phyloP scores from a whole-genome alignment of 2,888 invertebrate species.

The Lithodes maja region DNA sequence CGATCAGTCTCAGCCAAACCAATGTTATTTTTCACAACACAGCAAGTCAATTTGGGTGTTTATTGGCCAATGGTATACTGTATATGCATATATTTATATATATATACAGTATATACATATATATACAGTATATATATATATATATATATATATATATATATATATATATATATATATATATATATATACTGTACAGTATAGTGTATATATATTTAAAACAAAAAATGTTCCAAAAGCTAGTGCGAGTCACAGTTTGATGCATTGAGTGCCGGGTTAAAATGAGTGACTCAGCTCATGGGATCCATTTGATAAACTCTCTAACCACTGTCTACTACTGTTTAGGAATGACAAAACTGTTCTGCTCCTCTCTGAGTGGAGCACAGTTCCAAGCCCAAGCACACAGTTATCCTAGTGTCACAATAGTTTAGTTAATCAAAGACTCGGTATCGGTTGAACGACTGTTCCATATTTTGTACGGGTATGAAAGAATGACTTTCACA shows the following conservation, averaged over 20 bases:
- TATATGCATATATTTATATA: no score
- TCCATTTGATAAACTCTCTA: constrained; percentile 35
- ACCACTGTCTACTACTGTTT: constrained; percentile 39
- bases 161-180: no score
- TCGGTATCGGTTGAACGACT: constrained; percentile 16
- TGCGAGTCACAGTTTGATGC: constrained; percentile 34
- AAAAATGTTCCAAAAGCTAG: constrained; percentile 42
- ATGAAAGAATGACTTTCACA: constrained; percentile 20
- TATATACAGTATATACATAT: no score
- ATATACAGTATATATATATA: no score
- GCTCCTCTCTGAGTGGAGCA: constrained; percentile 43
- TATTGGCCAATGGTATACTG: constrained; percentile 50
- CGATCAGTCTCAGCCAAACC: constrained; percentile 44
- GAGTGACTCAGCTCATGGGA: constrained; percentile 28
- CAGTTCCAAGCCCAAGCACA: constrained; percentile 40
- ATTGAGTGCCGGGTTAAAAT: constrained; percentile 20
- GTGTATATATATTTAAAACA: no score
- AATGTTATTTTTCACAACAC: constrained; percentile 46
- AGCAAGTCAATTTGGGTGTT: constrained; percentile 57
- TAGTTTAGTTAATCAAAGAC: constrained; percentile 38
- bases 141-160: no score
- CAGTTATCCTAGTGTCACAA: constrained; percentile 34
- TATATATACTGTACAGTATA: no score
- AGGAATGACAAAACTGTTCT: constrained; percentile 28
- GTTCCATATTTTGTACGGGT: background rate